Evolutionary conservation across 2,797 vertebrate genomes (phyloP).

Genomic region (Dryobates pubescens): DNA sequence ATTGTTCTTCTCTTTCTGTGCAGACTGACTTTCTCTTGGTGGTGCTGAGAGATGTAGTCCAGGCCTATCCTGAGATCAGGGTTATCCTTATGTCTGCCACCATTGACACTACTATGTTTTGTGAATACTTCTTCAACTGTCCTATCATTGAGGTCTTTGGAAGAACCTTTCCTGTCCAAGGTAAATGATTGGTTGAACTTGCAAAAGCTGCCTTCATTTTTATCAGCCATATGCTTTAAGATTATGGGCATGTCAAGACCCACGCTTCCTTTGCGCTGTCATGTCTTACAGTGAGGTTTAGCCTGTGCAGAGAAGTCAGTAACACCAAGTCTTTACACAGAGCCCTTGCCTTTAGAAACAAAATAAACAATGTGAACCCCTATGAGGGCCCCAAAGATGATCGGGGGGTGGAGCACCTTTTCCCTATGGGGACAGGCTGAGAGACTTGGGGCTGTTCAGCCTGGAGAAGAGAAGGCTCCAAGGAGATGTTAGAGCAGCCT

Average conservation of each 20-base stretch:
- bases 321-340: background rate
- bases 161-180: conserved; percentile 92
- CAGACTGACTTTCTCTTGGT: conserved; percentile 98
- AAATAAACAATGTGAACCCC: background rate
- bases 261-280: background rate
- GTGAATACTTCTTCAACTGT: conserved; percentile 93
- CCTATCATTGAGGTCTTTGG: conserved; percentile 95
- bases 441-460: too few species aligned
- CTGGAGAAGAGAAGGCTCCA: too few species aligned
- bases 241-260: background rate
- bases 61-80: conserved; percentile 89
- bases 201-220: background rate
- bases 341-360: background rate
- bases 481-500: too few species aligned
- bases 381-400: too few species aligned
- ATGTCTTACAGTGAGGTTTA: background rate
- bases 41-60: conserved; percentile 92
- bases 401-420: too few species aligned
- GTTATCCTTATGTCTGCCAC: conserved; percentile 97
- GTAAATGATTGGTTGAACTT: conserved; percentile 62
- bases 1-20: background rate
- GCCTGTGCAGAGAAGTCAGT: background rate
- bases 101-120: conserved; percentile 97
- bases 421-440: too few species aligned
- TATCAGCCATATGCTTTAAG: background rate